Base-by-base conservation (phyloP, 2,888 invertebrate genomes). In the Drosophila silvestris region DNA sequence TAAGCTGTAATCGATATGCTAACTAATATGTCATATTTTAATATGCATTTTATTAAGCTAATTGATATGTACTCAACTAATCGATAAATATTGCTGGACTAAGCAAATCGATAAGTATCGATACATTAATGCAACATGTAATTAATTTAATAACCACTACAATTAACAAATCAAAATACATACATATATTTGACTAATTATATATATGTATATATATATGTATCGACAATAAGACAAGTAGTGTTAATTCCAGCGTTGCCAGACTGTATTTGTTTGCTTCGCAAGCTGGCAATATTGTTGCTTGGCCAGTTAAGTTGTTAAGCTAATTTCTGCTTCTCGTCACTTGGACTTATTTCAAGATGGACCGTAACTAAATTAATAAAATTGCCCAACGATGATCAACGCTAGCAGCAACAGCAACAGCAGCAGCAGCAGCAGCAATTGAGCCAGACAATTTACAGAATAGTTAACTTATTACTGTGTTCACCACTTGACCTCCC, bases 391-490 rank as follows among this genome's bases (percentile, higher is more conserved):
- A 64, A 50, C 28, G 35, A 33, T 61, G 26, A 50, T 10, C 66
- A 65, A 67, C 51, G 41, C 50, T 51, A 41, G 41, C 69, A 59
- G 33, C 53, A 52, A 7, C 52, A 51, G 2, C 51, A 51, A 3
- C 19, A 6, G 32, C 14, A n/a, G n/a, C n/a, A n/a, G n/a, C 32
- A 53, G 16, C 74, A 41, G 44, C 69, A 60, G 58, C 53, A 68
- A 74, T 70, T 66, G 74, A 77, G 71, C 56, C 70, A 70, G 70
- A 77, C 87, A 84, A 69, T 85, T 86, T 84, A 74, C 76, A 65
- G 79, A 66, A 71, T 74, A 83, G 82, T 85, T 85, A 89, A 81
- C 79, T 89, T 83, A 85, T 81, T 85, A 79, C 74, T 62, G 66
- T 62, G 65, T 14, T 51, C 33, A 54, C 66, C 74, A 77, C 72